Base-by-base conservation (phyloP, 30 jellyfish, hydroid and myxozoan species). In the Aurelia aurita region DNA sequence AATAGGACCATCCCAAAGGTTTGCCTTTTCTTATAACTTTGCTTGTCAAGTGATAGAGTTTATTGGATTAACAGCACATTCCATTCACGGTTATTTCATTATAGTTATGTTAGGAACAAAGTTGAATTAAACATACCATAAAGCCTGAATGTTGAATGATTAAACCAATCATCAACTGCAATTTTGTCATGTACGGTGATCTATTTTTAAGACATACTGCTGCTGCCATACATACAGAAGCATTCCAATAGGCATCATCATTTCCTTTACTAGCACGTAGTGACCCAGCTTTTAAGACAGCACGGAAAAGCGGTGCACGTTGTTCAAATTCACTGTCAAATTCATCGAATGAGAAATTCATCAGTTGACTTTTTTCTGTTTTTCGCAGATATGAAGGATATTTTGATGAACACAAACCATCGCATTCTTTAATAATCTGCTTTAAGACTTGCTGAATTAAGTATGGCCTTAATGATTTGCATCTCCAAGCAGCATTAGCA, bases 101-200 rank as follows among this genome's bases (percentile, higher is more conserved):
- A n/a, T n/a, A n/a, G n/a, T n/a, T n/a, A n/a, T n/a, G n/a, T n/a
- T n/a, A 65, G 8, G 32, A 9, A 3, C 23, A 65, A 3, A 18
- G 32, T 18, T 19, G 63, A 18, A 20, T 22, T 19, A 70, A 46
- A 23, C 85, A 3, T 73, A 73, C 85, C 72, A 54, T 73, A 74
- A 73, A 54, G 71, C 85, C 72, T 21, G 85, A 73, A 54, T 73
- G 59, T 51, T 73, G 85, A 39, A 73, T 73, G 54, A 73, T 46
- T 20, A 46, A 39, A 22, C 55, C 51, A 26, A 73, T 26, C 73
- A 73, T 20, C 39, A 47, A 51, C 72, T 73, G 72, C 27, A 73
- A 4, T 14, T 43, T 74, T 44, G 71, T 73, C 85, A 73, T 73
- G 72, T 25, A 15, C 14, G 71, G 58, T 21, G 85, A 73, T 20